Conservation (phyloP, 2,888 invertebrate species). For the Tenthredo distinguenda region DNA sequence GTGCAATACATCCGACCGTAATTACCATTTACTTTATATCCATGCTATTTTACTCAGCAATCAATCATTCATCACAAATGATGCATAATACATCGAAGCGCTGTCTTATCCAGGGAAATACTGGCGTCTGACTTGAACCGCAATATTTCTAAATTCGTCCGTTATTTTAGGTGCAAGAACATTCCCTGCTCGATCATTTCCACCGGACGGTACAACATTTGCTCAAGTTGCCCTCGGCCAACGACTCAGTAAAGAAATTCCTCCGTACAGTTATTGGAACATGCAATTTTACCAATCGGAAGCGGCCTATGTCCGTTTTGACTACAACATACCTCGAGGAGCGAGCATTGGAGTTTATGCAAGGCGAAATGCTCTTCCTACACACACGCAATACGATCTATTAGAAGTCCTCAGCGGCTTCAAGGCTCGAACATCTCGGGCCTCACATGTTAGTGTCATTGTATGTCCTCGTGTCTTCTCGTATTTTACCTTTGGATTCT, state of each 20-base stretch:
- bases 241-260: slow-evolving; percentile 92
- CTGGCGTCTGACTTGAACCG: not conserved
- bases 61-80: not conserved
- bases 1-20: not conserved
- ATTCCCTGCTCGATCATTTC: slow-evolving; percentile 93
- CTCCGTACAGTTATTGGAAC: slow-evolving; percentile 97
- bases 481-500: slow-evolving; percentile 25
- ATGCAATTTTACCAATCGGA: slow-evolving; percentile 98
- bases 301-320: slow-evolving; percentile 96
- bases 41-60: not conserved
- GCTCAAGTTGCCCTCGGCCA: slow-evolving; percentile 93
- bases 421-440: slow-evolving; percentile 90
- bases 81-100: not conserved
- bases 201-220: slow-evolving; percentile 95
- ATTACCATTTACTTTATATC: not conserved
- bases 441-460: slow-evolving; percentile 89
- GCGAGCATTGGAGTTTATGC: slow-evolving; percentile 97
- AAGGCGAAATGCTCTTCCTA: slow-evolving; percentile 94
- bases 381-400: slow-evolving; percentile 98
- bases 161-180: slow-evolving; percentile 87
- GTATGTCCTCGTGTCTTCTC: slow-evolving; percentile 67
- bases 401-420: slow-evolving; percentile 95
- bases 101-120: slow-evolving; percentile 34
- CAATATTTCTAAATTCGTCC: not conserved
- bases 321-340: slow-evolving; percentile 94